Conservation (phyloP, 2,797 vertebrate species). For the Thunnus albacares region DNA sequence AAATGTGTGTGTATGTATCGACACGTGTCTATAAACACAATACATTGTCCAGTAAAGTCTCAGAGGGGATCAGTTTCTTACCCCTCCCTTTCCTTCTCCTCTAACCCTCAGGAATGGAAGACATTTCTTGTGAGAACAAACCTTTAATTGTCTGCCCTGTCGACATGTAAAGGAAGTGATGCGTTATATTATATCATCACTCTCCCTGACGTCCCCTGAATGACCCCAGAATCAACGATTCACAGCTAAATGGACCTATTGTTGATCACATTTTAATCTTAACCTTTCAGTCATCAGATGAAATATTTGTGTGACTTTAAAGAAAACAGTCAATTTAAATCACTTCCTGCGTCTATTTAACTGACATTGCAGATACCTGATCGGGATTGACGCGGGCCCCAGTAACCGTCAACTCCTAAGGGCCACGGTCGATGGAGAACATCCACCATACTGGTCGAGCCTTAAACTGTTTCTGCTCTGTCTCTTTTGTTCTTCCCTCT, state of each 20-base stretch:
- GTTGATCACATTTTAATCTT: conserved; percentile 71
- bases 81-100: conserved; percentile 60
- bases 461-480: conserved; percentile 62
- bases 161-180: conserved; percentile 82
- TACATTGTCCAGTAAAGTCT: conserved; percentile 63
- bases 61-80: conserved; percentile 69
- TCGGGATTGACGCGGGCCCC: conserved; percentile 51
- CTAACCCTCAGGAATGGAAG: conserved; percentile 72
- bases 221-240: conserved; percentile 78
- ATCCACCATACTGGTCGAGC: conserved; percentile 60
- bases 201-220: conserved; percentile 68
- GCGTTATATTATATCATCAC: conserved; percentile 84
- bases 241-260: conserved; percentile 76
- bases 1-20: conserved; percentile 47
- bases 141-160: conserved; percentile 82
- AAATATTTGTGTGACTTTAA: conserved; percentile 55
- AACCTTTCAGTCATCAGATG: conserved; percentile 70
- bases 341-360: conserved; percentile 52
- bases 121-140: conserved; percentile 83
- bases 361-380: conserved; percentile 56
- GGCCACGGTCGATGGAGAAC: conserved; percentile 63
- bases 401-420: conserved; percentile 48
- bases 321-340: conserved; percentile 44
- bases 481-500: conserved; percentile 64
- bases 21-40: conserved; percentile 70